These are phyloP conservation scores for Sterrhoptilus dennistouni DNA, from an alignment of 2,113 vertebrate genomes.

Conservation along the genomic window DNA sequence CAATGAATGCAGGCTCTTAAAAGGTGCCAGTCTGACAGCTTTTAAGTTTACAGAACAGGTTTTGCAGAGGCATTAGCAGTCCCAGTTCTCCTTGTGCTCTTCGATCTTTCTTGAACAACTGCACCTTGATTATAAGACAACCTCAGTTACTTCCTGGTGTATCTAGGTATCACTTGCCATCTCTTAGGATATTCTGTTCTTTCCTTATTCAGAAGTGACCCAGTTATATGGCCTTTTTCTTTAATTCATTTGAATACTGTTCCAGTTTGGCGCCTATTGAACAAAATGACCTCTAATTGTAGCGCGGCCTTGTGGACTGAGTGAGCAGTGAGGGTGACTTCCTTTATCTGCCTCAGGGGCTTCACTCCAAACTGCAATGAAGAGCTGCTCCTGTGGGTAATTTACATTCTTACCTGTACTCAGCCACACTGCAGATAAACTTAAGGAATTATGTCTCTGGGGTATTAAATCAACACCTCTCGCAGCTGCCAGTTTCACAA, in stretches of 20 bases:
- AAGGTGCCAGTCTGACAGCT: constrained; percentile 25
- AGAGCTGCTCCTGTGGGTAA: background rate
- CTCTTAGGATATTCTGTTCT: background rate
- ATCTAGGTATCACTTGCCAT: background rate
- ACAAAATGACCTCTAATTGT: background rate
- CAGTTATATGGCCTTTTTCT: background rate
- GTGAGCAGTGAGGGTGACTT: background rate
- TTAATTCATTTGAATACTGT: background rate
- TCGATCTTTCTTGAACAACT: background rate
- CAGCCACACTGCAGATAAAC: background rate
- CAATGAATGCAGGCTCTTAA: background rate
- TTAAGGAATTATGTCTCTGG: background rate
- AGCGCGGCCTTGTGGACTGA: background rate
- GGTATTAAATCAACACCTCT: background rate
- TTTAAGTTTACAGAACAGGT: constrained; percentile 36
- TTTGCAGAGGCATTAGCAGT: background rate
- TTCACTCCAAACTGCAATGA: background rate
- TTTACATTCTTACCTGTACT: background rate
- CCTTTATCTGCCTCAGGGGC: background rate
- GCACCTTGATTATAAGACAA: background rate
- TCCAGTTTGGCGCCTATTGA: background rate
- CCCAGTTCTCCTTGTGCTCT: background rate
- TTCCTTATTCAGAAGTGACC: background rate
- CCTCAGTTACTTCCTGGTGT: background rate
- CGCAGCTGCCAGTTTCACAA: background rate